Conservation (phyloP, 2,797 vertebrate species). For the Anguilla pacifica region DNA sequence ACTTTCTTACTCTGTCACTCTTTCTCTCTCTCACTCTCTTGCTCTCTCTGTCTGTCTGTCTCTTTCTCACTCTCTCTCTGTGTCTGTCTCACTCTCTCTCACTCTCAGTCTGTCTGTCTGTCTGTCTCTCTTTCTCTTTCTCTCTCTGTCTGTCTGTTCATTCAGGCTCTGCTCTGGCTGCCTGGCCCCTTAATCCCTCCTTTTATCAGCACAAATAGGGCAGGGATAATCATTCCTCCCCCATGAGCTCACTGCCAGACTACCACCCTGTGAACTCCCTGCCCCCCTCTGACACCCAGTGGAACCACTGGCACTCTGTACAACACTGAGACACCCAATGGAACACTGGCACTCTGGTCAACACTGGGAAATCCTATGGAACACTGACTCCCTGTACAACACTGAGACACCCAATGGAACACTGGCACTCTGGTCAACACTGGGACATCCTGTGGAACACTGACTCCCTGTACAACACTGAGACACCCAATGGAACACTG, state of each 20-base stretch:
- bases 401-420: not conserved
- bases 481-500: not conserved
- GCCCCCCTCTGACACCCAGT: not conserved
- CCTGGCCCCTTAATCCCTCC: constrained; percentile 15
- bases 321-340: not conserved
- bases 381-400: not conserved
- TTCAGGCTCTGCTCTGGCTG: not conserved
- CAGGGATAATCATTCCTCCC: constrained; percentile 16
- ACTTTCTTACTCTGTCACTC: not conserved
- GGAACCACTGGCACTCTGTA: not conserved
- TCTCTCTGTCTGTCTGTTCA: not conserved
- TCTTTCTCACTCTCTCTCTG: not conserved
- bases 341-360: not conserved
- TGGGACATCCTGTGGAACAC: not conserved
- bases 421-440: not conserved
- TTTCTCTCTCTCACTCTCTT: not conserved
- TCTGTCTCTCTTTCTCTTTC: not conserved
- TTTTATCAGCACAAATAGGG: constrained; percentile 19
- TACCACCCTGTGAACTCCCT: constrained; percentile 9
- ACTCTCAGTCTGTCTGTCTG: not conserved
- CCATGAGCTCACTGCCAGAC: not conserved
- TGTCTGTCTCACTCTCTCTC: not conserved
- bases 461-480: not conserved
- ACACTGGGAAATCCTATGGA: not conserved
- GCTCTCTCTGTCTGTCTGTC: not conserved